Evolutionary conservation across 2,113 vertebrate species (phyloP).

Genomic region (Lampris incognitus): DNA sequence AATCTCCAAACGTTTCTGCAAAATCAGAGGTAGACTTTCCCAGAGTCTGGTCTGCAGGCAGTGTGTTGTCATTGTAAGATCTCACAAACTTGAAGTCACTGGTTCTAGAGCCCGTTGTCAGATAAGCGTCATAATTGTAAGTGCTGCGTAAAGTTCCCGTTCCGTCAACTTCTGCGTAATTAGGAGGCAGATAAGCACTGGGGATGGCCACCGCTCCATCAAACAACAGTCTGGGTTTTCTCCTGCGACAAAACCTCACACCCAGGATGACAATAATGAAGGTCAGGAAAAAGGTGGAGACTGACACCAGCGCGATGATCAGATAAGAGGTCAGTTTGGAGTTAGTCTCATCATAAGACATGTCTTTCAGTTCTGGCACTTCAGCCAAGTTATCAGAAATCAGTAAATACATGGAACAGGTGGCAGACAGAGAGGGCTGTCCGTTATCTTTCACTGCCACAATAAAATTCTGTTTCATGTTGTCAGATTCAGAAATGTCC

Average conservation of each 20-base stretch:
- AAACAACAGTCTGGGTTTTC: constrained; percentile 53
- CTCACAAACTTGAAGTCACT: constrained; percentile 59
- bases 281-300: constrained; percentile 77
- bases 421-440: constrained; percentile 79
- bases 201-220: constrained; percentile 48
- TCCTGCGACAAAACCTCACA: constrained; percentile 62
- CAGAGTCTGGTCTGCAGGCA: constrained; percentile 44
- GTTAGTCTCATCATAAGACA: constrained; percentile 33
- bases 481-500: constrained; percentile 67
- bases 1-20: neutral
- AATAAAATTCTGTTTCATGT: constrained; percentile 68
- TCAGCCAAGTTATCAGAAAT: constrained; percentile 81
- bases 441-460: constrained; percentile 75
- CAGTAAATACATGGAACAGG: constrained; percentile 77
- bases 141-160: constrained; percentile 36
- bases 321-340: constrained; percentile 68
- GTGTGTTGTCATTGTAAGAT: constrained; percentile 46
- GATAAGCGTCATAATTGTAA: constrained; percentile 48
- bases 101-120: constrained; percentile 24
- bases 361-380: constrained; percentile 49
- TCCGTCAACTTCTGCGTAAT: constrained; percentile 50
- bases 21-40: constrained; percentile 16
- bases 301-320: constrained; percentile 61
- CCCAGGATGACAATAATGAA: constrained; percentile 69
- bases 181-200: constrained; percentile 44